phyloP scores from a whole-genome alignment of 2,113 vertebrate genomes.

The Procavia capensis region DNA sequence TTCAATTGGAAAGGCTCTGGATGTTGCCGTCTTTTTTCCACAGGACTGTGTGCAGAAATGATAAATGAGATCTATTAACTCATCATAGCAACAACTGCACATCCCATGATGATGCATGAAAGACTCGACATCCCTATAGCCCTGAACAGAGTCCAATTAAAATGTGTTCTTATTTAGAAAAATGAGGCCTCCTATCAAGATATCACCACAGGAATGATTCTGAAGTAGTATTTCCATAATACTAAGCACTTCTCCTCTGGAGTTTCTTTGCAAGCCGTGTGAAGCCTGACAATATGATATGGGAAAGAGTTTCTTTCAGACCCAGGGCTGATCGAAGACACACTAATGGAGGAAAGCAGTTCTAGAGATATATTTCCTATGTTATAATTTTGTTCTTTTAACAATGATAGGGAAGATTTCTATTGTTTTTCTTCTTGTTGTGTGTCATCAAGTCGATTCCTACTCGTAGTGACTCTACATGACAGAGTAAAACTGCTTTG shows the following conservation, averaged over 20 bases:
- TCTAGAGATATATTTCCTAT: background rate
- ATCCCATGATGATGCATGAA: background rate
- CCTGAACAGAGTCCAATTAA: background rate
- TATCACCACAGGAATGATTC: background rate
- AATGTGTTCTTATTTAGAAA: background rate
- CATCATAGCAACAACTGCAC: background rate
- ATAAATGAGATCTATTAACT: constrained; percentile 30
- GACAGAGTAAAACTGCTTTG: background rate
- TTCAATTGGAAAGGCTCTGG: background rate
- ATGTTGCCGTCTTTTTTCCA: background rate
- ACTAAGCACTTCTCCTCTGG: background rate
- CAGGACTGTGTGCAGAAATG: background rate
- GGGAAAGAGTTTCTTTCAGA: background rate
- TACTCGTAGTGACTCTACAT: background rate
- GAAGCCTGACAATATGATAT: background rate
- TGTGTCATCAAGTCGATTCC: background rate
- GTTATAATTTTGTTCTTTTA: background rate
- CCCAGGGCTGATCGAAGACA: background rate
- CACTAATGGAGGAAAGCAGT: background rate
- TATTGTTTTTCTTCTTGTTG: background rate
- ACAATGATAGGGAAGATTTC: background rate
- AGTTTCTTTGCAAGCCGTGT: background rate
- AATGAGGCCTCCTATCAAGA: background rate
- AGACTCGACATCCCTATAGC: background rate
- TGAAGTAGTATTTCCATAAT: background rate